Evolutionary conservation across 2,888 invertebrate genomes (phyloP).

Genomic region (Melanchra persicariae): DNA sequence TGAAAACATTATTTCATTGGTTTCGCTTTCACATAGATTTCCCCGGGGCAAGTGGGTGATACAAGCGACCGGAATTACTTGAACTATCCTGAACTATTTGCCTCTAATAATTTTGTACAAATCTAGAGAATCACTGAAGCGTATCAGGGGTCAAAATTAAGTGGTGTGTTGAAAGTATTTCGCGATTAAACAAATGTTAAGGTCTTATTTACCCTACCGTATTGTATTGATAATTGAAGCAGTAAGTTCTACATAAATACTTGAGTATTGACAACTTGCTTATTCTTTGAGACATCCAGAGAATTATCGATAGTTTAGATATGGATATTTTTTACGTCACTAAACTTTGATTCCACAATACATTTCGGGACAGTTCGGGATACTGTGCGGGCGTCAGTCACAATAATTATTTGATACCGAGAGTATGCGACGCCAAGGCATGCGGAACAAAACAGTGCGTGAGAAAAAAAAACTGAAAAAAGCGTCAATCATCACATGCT

Average conservation of each 20-base stretch:
- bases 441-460: not conserved
- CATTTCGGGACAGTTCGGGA: not conserved
- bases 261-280: conserved; percentile 20
- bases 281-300: not conserved
- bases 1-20: conserved; percentile 73
- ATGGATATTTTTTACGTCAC: not conserved
- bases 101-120: conserved; percentile 24
- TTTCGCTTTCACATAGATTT: conserved; percentile 73
- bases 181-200: conserved; percentile 35
- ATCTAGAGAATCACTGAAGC: conserved; percentile 8
- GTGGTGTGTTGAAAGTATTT: conserved; percentile 26
- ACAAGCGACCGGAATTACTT: conserved; percentile 31
- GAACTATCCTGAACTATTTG: conserved; percentile 16
- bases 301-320: conserved; percentile 1
- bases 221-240: conserved; percentile 49
- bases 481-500: not conserved
- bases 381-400: not conserved
- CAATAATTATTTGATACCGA: no score
- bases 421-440: not conserved
- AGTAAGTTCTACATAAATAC: conserved; percentile 20
- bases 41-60: conserved; percentile 67
- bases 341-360: not conserved
- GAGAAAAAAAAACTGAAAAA: not conserved
- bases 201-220: conserved; percentile 36
- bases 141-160: conserved; percentile 14